phyloP scores from a whole-genome alignment of 2,113 vertebrate species.

The Diadophis punctatus region DNA sequence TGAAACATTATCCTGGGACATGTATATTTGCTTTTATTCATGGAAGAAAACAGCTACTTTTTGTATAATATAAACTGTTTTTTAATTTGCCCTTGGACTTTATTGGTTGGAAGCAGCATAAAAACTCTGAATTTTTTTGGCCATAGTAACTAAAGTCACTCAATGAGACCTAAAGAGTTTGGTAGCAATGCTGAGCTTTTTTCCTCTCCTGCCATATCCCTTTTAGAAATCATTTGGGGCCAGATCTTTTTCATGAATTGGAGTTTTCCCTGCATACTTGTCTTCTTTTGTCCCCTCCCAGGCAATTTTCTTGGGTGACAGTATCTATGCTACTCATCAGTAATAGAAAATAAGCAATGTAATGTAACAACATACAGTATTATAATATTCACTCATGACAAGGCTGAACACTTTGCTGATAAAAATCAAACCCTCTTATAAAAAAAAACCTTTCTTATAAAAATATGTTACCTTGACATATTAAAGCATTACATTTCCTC shows the following conservation, averaged over 20 bases:
- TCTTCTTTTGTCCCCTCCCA: not conserved
- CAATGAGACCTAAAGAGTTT: not conserved
- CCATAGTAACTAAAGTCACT: not conserved
- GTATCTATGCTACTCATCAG: fast-evolving
- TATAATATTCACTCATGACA: not conserved
- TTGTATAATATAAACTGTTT: not conserved
- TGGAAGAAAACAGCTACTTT: not conserved
- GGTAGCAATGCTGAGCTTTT: not conserved
- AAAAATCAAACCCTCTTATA: not conserved
- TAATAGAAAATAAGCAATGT: not conserved
- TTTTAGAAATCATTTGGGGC: not conserved
- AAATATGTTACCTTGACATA: not conserved
- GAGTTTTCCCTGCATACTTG: not conserved
- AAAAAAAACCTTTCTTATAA: not conserved
- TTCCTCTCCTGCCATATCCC: not conserved
- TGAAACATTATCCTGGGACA: not conserved
- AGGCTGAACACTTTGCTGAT: not conserved
- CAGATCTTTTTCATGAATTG: not conserved
- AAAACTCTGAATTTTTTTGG: not conserved
- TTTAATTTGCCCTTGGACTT: not conserved
- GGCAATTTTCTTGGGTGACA: not conserved
- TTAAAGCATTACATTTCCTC: not conserved
- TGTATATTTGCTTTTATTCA: not conserved
- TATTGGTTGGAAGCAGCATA: not conserved
- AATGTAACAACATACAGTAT: not conserved